A percentile compares a stretch with the other conserved stretches of the same genome.
Evolutionary conservation across 1,140 invertebrate genomes (phyloP).

Genomic region (Lucilia cuprina): DNA sequence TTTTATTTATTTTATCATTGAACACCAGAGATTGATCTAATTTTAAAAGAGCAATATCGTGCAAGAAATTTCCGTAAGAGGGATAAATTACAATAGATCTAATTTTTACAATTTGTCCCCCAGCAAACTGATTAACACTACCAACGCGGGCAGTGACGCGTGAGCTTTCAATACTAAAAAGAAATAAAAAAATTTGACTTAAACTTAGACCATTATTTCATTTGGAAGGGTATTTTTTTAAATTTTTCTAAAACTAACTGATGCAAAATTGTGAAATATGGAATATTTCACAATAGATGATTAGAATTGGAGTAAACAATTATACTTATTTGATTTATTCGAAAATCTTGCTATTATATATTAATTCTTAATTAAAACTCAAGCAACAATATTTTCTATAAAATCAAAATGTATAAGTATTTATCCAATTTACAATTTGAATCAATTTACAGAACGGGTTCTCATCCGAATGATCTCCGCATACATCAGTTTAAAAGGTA

Average conservation of each 20-base stretch:
- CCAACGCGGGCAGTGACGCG: constrained; percentile 48
- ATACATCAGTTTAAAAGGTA: too few species aligned
- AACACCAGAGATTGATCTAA: constrained; percentile 53
- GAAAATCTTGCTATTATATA: too few species aligned
- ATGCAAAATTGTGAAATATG: too few species aligned
- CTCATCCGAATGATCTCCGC: too few species aligned
- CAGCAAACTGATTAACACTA: constrained; percentile 57
- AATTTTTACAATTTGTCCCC: constrained; percentile 46
- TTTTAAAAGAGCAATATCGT: constrained; percentile 65
- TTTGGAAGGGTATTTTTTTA: not conserved
- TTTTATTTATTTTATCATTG: constrained; percentile 51
- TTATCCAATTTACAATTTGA: too few species aligned
- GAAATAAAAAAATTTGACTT: not conserved
- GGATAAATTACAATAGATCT: constrained; percentile 56
- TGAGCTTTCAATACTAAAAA: constrained; percentile 39
- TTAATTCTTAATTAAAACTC: too few species aligned
- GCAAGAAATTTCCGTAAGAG: constrained; percentile 55
- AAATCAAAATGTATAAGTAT: too few species aligned
- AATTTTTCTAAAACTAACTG: not conserved
- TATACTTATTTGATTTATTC: too few species aligned
- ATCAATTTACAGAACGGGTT: too few species aligned
- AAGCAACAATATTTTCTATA: too few species aligned
- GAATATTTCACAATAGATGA: too few species aligned
- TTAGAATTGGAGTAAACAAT: too few species aligned
- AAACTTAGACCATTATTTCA: not conserved